A percentile compares a stretch with the other conserved stretches of the same genome.
Evolutionary conservation across 1,140 invertebrate genomes (phyloP).

Genomic region (Matsumurasca onukii): DNA sequence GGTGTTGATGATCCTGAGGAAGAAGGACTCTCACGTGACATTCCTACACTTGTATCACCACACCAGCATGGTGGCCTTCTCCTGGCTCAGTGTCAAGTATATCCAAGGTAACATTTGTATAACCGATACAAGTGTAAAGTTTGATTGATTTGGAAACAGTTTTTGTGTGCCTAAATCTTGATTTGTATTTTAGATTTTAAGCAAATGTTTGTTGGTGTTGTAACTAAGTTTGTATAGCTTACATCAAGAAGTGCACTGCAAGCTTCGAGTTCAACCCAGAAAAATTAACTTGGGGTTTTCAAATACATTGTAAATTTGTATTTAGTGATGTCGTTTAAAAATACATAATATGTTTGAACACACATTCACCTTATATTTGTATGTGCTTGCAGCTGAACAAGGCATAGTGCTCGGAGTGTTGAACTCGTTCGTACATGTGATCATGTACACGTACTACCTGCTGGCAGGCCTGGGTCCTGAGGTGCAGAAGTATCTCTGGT

Average conservation of each 20-base stretch:
- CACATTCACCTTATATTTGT: neutral
- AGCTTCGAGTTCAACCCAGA: too few relatives aligned
- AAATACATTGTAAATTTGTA: too few relatives aligned
- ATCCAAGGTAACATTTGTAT: conserved; percentile 47
- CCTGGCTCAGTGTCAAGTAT: conserved; percentile 59
- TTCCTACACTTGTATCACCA: conserved; percentile 78
- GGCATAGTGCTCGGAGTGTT: conserved; percentile 53
- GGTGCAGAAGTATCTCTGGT: conserved; percentile 71
- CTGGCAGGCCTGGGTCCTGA: conserved; percentile 65
- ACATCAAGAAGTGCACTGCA: too few relatives aligned
- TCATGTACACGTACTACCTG: conserved; percentile 76
- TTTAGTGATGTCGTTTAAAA: too few relatives aligned
- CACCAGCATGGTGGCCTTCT: conserved; percentile 61
- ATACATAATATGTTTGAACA: too few relatives aligned
- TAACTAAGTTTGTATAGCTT: too few relatives aligned
- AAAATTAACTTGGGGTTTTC: too few relatives aligned
- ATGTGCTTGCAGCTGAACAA: conserved; percentile 48
- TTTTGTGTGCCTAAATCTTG: too few relatives aligned
- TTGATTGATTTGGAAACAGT: too few relatives aligned
- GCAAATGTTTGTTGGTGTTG: too few relatives aligned
- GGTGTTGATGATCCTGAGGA: conserved; percentile 79
- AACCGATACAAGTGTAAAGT: too few relatives aligned
- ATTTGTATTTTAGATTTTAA: too few relatives aligned
- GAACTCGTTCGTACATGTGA: conserved; percentile 67
- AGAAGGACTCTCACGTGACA: conserved; percentile 74